phyloP scores from a whole-genome alignment of 2,888 invertebrate species.

The Acleris holmiana region DNA sequence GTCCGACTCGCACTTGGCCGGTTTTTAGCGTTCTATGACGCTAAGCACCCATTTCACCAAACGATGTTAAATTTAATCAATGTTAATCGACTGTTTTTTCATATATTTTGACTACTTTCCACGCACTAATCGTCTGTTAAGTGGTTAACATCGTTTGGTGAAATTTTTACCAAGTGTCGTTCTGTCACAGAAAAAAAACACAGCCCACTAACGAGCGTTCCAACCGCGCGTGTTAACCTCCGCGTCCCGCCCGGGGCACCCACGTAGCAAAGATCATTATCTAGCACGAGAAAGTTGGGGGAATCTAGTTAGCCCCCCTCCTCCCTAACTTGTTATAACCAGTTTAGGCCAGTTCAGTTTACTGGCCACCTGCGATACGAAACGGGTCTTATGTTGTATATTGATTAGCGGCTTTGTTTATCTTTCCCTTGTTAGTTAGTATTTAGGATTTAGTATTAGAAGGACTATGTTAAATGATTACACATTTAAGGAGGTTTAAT shows the following conservation, averaged over 20 bases:
- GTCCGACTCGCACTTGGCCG: no score
- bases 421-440: slow-evolving; percentile 14
- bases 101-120: no score
- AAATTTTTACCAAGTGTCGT: no score
- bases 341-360: slow-evolving; percentile 78
- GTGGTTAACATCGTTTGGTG: no score
- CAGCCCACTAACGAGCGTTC: slow-evolving; percentile 42
- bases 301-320: slow-evolving; percentile 76
- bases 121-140: no score
- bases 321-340: slow-evolving; percentile 77
- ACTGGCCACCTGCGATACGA: slow-evolving; percentile 78
- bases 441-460: not conserved
- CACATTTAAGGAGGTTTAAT: no score
- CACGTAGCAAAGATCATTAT: slow-evolving; percentile 83
- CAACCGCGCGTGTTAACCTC: slow-evolving; percentile 50
- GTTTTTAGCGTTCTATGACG: no score
- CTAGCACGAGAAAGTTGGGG: slow-evolving; percentile 79
- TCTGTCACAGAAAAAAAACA: no score
- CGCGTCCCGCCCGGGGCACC: slow-evolving; percentile 63
- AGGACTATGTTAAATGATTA: no score
- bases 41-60: no score
- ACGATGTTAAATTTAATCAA: no score
- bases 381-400: slow-evolving; percentile 41
- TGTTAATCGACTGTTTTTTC: no score
- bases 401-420: slow-evolving; percentile 34